Conservation (phyloP, 2,888 invertebrate genomes). For the Electrophaes corylata region DNA sequence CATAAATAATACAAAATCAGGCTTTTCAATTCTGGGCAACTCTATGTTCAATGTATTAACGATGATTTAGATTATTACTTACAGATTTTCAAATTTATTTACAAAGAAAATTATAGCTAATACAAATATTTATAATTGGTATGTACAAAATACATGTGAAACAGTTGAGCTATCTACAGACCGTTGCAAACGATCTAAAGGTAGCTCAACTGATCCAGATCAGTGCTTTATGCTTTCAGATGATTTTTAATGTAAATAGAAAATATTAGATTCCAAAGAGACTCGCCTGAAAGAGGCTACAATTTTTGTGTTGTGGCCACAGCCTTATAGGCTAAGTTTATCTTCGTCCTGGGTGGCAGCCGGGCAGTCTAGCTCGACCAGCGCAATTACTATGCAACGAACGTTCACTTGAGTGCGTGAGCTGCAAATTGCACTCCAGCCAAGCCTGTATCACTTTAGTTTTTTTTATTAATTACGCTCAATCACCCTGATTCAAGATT, state of each 20-base stretch:
- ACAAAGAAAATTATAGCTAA: no score
- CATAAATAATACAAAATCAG: background rate
- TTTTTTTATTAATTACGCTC: background rate
- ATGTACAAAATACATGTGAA: no score
- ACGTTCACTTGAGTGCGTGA: slow-evolving; percentile 46
- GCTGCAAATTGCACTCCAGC: slow-evolving; percentile 41
- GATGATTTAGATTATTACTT: no score
- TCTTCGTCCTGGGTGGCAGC: slow-evolving; percentile 62
- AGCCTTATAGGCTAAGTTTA: slow-evolving; percentile 20
- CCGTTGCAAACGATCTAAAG: no score
- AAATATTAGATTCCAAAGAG: background rate
- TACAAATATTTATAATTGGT: no score
- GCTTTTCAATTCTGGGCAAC: background rate
- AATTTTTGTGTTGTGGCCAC: background rate
- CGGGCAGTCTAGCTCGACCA: slow-evolving; percentile 62
- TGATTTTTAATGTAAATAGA: background rate
- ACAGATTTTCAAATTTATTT: no score
- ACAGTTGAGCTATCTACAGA: no score
- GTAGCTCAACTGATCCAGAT: no score
- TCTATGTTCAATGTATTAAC: no score
- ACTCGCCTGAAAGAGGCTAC: background rate
- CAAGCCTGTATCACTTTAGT: background rate
- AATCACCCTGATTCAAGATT: background rate
- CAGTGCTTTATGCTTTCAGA: no score
- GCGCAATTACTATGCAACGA: slow-evolving; percentile 52